A percentile compares a stretch with the other conserved stretches of the same genome.
These are phyloP conservation scores for Desmophyllum pertusum DNA, from an alignment of 92 coral and sea anemone genomes.

Conservation along the genomic window DNA sequence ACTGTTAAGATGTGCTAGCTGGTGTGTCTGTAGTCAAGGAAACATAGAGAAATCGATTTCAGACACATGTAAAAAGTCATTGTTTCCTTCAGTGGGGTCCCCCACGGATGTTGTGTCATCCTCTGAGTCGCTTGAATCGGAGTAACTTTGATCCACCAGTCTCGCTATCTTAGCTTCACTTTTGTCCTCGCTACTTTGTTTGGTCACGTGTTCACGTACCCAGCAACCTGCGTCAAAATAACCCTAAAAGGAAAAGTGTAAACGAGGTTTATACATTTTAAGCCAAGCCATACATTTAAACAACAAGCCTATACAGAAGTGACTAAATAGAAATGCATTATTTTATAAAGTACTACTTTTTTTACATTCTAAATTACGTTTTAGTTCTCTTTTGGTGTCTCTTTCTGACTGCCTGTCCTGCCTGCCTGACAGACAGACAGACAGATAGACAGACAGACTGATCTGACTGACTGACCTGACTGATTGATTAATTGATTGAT, in stretches of 20 bases:
- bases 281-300: too few species aligned
- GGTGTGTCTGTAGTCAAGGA: slow-evolving; percentile 50
- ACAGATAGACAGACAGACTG: background rate
- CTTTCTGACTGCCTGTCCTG: background rate
- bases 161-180: slow-evolving; percentile 25
- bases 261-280: background rate
- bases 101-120: slow-evolving; percentile 46
- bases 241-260: slow-evolving; percentile 53
- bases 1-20: background rate
- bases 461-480: background rate
- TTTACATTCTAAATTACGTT: too few species aligned
- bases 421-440: background rate
- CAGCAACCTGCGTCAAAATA: slow-evolving; percentile 92
- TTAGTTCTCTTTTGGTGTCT: too few species aligned
- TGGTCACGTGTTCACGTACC: slow-evolving; percentile 81
- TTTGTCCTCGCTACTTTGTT: slow-evolving; percentile 15
- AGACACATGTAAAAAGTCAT: slow-evolving; percentile 80
- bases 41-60: slow-evolving; percentile 90
- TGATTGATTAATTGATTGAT: too few species aligned
- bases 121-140: slow-evolving; percentile 88
- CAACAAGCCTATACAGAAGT: too few species aligned
- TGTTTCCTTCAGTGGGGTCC: slow-evolving; percentile 14
- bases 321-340: too few species aligned
- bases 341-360: too few species aligned
- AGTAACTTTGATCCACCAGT: slow-evolving; percentile 45